Conservation (phyloP, 2,888 invertebrate species). For the Atethmia centrago region DNA sequence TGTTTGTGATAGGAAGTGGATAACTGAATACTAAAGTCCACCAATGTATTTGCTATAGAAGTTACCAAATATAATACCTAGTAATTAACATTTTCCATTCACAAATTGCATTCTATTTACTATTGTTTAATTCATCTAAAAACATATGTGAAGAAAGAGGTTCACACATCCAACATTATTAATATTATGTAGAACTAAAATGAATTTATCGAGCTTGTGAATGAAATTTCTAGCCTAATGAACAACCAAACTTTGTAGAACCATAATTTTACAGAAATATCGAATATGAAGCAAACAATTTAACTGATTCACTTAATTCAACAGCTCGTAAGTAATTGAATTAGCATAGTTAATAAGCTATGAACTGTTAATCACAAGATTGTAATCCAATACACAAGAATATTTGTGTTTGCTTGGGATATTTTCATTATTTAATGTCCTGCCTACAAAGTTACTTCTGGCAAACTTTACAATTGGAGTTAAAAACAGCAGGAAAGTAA, state of each 20-base stretch:
- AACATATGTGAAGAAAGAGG: background rate
- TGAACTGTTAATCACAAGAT: background rate
- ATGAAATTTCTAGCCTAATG: conserved; percentile 22
- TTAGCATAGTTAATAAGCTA: background rate
- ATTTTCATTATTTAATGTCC: background rate
- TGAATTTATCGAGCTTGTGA: background rate
- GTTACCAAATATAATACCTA: background rate
- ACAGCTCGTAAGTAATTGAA: background rate
- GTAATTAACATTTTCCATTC: background rate
- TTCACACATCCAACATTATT: background rate
- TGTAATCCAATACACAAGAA: background rate
- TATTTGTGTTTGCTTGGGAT: background rate
- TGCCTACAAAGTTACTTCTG: background rate
- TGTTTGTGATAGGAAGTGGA: background rate
- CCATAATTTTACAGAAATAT: background rate
- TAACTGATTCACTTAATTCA: background rate
- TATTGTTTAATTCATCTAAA: background rate
- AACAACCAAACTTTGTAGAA: background rate
- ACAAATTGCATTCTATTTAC: background rate
- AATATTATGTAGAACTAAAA: background rate
- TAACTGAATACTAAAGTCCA: background rate
- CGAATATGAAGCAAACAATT: background rate
- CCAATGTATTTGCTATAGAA: conserved; percentile 10
- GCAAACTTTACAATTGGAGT: background rate
- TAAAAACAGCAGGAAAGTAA: background rate